phyloP scores from a whole-genome alignment of 2,888 invertebrate genomes.

The Sthenelais limicola region DNA sequence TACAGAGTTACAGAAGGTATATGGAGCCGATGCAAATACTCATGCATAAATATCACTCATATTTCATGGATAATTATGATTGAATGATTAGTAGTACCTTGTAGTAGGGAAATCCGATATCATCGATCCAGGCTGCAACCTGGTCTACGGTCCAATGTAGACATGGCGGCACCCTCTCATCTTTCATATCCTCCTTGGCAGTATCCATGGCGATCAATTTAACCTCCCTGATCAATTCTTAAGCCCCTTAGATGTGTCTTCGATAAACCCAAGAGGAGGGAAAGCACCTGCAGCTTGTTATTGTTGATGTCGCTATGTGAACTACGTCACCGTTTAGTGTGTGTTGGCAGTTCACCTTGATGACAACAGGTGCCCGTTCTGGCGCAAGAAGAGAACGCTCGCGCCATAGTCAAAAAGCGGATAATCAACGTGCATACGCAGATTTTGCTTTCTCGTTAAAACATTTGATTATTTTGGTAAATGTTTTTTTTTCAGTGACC shows the following conservation, averaged over 20 bases:
- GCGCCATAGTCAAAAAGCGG: no score
- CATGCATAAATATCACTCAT: no score
- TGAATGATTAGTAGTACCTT: conserved; percentile 40
- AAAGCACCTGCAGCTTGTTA: not conserved
- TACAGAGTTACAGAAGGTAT: no score
- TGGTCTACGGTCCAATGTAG: conserved; percentile 55
- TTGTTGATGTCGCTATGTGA: conserved; percentile 29
- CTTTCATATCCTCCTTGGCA: conserved; percentile 59
- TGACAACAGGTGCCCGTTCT: no score
- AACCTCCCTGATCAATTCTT: not conserved
- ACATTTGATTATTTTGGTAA: no score
- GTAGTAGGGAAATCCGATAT: conserved; percentile 51
- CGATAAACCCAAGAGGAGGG: not conserved
- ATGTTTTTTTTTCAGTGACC: no score
- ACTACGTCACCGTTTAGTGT: no score
- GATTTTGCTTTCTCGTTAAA: no score
- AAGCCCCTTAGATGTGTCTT: not conserved
- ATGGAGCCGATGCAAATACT: no score
- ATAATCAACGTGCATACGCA: no score
- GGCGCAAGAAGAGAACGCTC: no score
- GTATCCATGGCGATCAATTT: conserved; percentile 7
- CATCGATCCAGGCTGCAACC: conserved; percentile 53
- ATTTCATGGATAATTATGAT: not conserved
- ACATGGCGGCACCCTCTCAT: conserved; percentile 64
- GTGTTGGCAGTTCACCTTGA: no score